A percentile compares a stretch with the other conserved stretches of the same genome.
Conservation (phyloP, 92 coral and sea anemone species). For the Porites evermanni region DNA sequence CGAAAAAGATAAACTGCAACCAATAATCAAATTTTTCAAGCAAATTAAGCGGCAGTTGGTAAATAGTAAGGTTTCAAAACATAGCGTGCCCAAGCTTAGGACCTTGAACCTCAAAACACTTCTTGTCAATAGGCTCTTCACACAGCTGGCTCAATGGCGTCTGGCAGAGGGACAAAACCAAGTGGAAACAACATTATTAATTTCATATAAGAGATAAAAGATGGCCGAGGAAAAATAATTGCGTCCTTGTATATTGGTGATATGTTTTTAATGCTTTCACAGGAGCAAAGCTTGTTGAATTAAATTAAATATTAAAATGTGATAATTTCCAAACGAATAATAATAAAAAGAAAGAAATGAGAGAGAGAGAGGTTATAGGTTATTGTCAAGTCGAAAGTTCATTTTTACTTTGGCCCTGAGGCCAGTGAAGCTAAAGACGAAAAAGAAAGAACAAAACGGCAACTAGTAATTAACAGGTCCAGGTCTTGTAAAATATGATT, state of each 20-base stretch:
- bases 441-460: too few relatives aligned
- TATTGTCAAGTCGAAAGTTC: too few relatives aligned
- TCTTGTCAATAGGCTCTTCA: background rate
- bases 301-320: background rate
- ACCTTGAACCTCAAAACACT: constrained; percentile 9
- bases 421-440: too few relatives aligned
- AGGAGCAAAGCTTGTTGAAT: background rate
- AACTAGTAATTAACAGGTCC: too few relatives aligned
- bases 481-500: too few relatives aligned
- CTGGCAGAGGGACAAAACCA: background rate
- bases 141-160: constrained; percentile 8
- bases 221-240: background rate
- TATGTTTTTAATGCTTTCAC: background rate
- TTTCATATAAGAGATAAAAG: background rate
- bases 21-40: too few relatives aligned
- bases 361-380: too few relatives aligned
- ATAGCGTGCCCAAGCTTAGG: background rate
- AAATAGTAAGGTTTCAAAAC: background rate
- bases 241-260: background rate
- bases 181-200: constrained; percentile 11
- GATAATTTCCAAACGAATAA: background rate
- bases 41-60: background rate
- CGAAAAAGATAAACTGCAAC: too few relatives aligned
- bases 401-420: too few relatives aligned
- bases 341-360: background rate